Base-by-base conservation (phyloP, 1,140 invertebrate genomes). In the Nilaparvata lugens region DNA sequence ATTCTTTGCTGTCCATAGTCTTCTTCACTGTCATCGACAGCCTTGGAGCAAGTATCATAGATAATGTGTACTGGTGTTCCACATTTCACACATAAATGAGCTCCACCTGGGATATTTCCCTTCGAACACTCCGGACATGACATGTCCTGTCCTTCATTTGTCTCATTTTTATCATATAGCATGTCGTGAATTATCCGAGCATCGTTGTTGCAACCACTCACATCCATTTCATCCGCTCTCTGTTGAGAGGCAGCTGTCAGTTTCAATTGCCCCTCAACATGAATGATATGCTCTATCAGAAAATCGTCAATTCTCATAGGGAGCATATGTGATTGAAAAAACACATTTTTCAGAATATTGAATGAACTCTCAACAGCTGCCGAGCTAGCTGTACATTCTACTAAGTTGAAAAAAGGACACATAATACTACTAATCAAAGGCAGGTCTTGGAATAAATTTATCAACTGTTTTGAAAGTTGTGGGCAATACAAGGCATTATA, bases 301-400 rank as follows among this genome's bases (percentile, higher is more conserved):
- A 62, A 62, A 19, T 24, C 25, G 28, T 62, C 61, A 21, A 25
- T 28, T 24, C 61, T 59, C 45, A 59, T 31, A 13, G 25, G 25
- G 11, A 38, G n/a, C 13, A n/a, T 9, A 24, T 19, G 16, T 6
- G 14, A 13, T 24, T 52, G 18, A 28, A 62, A 59, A 14, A 59
- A 14, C 31, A 14, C 18, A 21, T 31, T 51, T 61, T 64, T 64
- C 1, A 64, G 25, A 11, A 56, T 55, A 51, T 61, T 61, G 43
- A 61, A 56, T n/a, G 58, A 38, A 11, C 58, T 42, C 52, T 64
- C 53, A 13, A 61, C 24, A 1, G 25, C 9, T 3, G 58, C 53
- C 18, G 58, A 61, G n/a, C 51, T 60, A 0, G 53, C 58, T 24
- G 52, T 51, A 23, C 42, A 24, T n/a, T 28, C 14, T 2, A 28